A percentile compares a stretch with the other conserved stretches of the same genome.
Conservation (phyloP, 2,797 vertebrate genomes). For the Halcyon badia region DNA sequence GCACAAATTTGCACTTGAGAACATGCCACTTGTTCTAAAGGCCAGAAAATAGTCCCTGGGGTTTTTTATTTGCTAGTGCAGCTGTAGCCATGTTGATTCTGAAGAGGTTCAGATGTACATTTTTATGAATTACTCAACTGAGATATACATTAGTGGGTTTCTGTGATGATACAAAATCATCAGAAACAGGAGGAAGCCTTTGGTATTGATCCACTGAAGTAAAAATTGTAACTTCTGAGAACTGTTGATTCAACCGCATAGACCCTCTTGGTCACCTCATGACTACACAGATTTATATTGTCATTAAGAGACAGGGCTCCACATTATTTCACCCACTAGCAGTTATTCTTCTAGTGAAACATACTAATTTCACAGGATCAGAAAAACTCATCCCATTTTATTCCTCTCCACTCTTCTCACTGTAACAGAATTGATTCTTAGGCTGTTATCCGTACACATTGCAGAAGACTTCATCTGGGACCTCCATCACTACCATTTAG, state of each 20-base stretch:
- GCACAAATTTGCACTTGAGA: neutral
- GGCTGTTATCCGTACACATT: neutral
- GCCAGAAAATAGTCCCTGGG: neutral
- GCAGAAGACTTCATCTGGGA: neutral
- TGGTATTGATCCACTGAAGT: neutral
- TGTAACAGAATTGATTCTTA: neutral
- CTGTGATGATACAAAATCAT: neutral
- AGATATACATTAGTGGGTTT: neutral
- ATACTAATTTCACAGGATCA: neutral
- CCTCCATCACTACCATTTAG: neutral
- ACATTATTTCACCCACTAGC: neutral
- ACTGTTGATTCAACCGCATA: neutral
- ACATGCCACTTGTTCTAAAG: neutral
- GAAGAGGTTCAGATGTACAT: neutral
- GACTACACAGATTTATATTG: neutral
- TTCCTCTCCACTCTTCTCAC: neutral
- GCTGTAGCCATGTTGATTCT: neutral
- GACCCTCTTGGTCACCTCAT: neutral
- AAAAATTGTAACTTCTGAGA: neutral
- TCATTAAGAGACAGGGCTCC: neutral
- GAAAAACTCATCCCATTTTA: neutral
- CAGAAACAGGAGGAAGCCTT: neutral
- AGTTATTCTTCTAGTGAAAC: neutral
- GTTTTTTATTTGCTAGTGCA: neutral
- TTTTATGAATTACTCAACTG: neutral